phyloP scores from a whole-genome alignment of 2,113 vertebrate genomes.

The Galemys pyrenaicus region DNA sequence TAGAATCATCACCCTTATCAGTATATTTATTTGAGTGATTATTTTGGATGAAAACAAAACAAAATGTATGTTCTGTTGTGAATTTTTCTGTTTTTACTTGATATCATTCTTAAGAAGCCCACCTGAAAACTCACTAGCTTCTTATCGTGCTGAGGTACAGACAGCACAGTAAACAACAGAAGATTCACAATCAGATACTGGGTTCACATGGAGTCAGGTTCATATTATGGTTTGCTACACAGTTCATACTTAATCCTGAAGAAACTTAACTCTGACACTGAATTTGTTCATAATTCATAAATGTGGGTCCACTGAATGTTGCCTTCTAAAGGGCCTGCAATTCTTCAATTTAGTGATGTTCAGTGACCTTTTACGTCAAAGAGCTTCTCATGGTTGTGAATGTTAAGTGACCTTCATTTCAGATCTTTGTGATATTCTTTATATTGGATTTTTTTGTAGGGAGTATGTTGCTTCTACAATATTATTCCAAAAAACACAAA shows the following conservation, averaged over 20 bases:
- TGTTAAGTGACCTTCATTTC: not conserved
- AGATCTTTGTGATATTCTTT: not conserved
- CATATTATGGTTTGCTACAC: not conserved
- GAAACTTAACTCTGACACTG: not conserved
- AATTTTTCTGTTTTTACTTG: not conserved
- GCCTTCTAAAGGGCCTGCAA: not conserved
- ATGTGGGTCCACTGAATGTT: not conserved
- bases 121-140: not conserved
- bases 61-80: not conserved
- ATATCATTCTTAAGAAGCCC: not conserved
- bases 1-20: not conserved
- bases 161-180: not conserved
- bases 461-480: not conserved
- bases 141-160: not conserved
- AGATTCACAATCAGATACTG: fast-evolving
- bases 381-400: not conserved
- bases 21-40: not conserved
- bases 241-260: not conserved
- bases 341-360: not conserved
- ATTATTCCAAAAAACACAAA: not conserved
- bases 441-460: not conserved
- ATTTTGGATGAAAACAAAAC: not conserved
- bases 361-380: not conserved
- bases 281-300: not conserved
- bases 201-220: not conserved